phyloP scores from a whole-genome alignment of 2,888 invertebrate genomes.

The Drosophila vallismaia region DNA sequence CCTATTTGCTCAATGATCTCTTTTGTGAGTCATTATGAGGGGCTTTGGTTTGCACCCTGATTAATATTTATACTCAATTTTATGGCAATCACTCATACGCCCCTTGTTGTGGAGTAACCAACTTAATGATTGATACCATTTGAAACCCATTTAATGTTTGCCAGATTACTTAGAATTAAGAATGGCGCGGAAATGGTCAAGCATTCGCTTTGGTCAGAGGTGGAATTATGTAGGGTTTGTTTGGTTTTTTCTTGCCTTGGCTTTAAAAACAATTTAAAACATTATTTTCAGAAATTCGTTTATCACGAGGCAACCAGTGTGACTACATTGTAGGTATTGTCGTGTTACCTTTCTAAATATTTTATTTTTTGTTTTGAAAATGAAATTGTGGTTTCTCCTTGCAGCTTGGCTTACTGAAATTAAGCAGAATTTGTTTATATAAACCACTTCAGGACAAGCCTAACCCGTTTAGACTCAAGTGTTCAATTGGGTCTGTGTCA shows the following conservation, averaged over 20 bases:
- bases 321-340: background rate
- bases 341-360: background rate
- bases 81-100: conserved; percentile 68
- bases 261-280: conserved; percentile 63
- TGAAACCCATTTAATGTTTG: conserved; percentile 60
- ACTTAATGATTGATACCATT: conserved; percentile 71
- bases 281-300: background rate
- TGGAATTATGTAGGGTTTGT: conserved; percentile 2
- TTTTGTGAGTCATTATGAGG: conserved; percentile 11
- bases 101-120: conserved; percentile 32
- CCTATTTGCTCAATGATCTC: conserved; percentile 32
- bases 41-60: conserved; percentile 38
- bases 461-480: conserved; percentile 18
- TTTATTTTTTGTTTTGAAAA: no score
- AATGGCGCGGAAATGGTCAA: conserved; percentile 60
- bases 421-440: background rate
- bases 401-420: no score
- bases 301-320: conserved; percentile 29
- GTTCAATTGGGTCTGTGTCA: conserved; percentile 27
- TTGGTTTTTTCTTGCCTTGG: conserved; percentile 28
- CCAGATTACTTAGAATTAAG: conserved; percentile 56
- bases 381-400: no score
- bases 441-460: conserved; percentile 1
- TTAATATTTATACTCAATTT: conserved; percentile 58
- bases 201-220: conserved; percentile 24